These are phyloP conservation scores for Apus apus DNA, from an alignment of 2,113 vertebrate species.

Conservation along the genomic window DNA sequence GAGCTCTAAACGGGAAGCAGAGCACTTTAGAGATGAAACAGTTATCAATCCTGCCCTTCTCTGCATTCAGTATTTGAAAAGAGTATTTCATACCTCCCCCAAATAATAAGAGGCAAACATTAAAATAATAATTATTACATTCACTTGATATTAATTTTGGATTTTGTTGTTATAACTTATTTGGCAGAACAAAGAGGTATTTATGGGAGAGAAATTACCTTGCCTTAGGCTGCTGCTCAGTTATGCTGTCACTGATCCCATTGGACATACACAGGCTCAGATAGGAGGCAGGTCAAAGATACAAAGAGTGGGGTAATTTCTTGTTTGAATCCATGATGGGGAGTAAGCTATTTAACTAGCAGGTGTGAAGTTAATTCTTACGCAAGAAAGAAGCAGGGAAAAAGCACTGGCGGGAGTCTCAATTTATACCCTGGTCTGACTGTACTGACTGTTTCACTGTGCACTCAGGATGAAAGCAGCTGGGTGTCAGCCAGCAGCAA, in stretches of 20 bases:
- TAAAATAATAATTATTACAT: neutral
- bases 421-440: neutral
- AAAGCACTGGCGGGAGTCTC: neutral
- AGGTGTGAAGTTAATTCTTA: neutral
- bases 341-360: neutral
- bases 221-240: neutral
- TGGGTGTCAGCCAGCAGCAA: neutral
- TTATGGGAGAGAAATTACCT: neutral
- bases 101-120: neutral
- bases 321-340: neutral
- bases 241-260: neutral
- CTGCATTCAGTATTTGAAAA: neutral
- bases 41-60: neutral
- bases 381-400: neutral
- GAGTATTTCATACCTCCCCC: neutral
- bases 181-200: neutral
- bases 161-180: neutral
- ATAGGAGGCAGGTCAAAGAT: neutral
- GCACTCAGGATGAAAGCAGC: neutral
- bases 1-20: neutral
- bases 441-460: neutral
- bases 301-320: neutral
- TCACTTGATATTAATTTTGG: neutral
- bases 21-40: neutral
- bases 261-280: accelerated